A percentile compares a stretch with the other conserved stretches of the same genome.
phyloP scores from a whole-genome alignment of 1,140 invertebrate species.

The Apis dorsata region DNA sequence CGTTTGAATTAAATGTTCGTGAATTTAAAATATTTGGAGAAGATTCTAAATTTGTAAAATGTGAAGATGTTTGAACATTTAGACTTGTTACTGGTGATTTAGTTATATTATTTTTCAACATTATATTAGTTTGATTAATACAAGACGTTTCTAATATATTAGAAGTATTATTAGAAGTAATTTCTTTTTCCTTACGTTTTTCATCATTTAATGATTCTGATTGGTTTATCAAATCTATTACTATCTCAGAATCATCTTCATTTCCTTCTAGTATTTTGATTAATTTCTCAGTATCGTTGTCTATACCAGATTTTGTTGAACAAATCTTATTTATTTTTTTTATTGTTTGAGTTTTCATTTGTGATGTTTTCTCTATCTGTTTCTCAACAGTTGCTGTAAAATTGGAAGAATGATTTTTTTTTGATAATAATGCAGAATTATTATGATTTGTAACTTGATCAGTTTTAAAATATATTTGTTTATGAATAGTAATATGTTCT shows the following conservation, averaged over 20 bases:
- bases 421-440: neutral
- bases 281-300: neutral
- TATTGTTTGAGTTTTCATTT: neutral
- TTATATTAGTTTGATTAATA: too few species aligned
- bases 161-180: neutral
- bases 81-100: neutral
- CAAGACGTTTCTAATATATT: too few species aligned
- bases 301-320: neutral
- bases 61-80: neutral
- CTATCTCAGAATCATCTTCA: conserved; percentile 21
- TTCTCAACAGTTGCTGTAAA: neutral
- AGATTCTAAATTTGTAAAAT: too few species aligned
- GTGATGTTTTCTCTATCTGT: too few species aligned
- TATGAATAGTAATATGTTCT: neutral
- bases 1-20: neutral
- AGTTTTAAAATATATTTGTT: too few species aligned
- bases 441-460: neutral
- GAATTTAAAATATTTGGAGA: neutral
- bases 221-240: neutral
- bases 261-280: conserved; percentile 11
- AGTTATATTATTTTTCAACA: neutral
- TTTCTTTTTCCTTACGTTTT: neutral
- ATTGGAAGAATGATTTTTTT: neutral
- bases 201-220: neutral
- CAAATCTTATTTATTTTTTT: neutral